Conservation (phyloP, 2,797 vertebrate species). For the Anabas testudineus region DNA sequence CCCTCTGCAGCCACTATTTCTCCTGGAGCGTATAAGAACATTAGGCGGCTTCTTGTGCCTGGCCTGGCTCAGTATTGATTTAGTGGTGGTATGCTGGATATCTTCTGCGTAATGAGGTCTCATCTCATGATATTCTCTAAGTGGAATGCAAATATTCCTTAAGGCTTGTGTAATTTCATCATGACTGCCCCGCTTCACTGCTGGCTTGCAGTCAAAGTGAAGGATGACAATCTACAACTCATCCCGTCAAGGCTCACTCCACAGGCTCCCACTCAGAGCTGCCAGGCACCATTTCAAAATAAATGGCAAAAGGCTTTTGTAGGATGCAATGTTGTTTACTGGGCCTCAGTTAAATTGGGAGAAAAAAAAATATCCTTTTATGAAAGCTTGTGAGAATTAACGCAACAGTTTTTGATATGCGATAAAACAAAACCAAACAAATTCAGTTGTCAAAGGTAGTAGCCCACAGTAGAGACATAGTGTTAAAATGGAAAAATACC, state of each 20-base stretch:
- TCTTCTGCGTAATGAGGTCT: slow-evolving; percentile 79
- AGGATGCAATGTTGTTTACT: slow-evolving; percentile 39
- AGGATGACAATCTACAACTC: slow-evolving; percentile 63
- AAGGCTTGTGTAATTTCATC: slow-evolving; percentile 78
- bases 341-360: slow-evolving; percentile 16
- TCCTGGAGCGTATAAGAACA: slow-evolving; percentile 60
- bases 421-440: slow-evolving; percentile 48
- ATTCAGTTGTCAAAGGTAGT: slow-evolving; percentile 46
- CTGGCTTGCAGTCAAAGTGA: slow-evolving; percentile 68
- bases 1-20: slow-evolving; percentile 55
- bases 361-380: slow-evolving; percentile 15
- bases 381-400: slow-evolving; percentile 50
- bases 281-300: slow-evolving; percentile 54
- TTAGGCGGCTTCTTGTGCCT: slow-evolving; percentile 54
- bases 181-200: slow-evolving; percentile 63
- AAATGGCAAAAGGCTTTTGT: slow-evolving; percentile 39
- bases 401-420: slow-evolving; percentile 49
- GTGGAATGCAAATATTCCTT: slow-evolving; percentile 78
- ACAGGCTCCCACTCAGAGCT: slow-evolving; percentile 41
- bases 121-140: slow-evolving; percentile 73
- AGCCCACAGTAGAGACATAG: slow-evolving; percentile 48
- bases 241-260: slow-evolving; percentile 59
- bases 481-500: slow-evolving; percentile 56
- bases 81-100: slow-evolving; percentile 68
- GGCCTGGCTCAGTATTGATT: slow-evolving; percentile 73